These are phyloP conservation scores for Prietella phreatophila DNA, from an alignment of 2,113 vertebrate genomes.

Conservation along the genomic window DNA sequence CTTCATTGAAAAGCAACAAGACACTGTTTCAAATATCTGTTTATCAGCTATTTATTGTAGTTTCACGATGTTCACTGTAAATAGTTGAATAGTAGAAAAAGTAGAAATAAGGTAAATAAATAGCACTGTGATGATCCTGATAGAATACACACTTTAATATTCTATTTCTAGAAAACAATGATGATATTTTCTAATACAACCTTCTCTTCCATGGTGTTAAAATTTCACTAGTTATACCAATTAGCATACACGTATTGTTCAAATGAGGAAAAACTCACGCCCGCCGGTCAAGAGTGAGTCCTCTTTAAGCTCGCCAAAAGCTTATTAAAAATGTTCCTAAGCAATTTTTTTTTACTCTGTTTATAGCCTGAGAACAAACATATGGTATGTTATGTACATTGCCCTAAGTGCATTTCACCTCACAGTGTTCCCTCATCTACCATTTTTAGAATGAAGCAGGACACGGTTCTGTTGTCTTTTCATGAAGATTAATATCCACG, in stretches of 20 bases:
- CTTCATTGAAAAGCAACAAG: neutral
- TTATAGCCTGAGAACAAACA: slow-evolving; percentile 23
- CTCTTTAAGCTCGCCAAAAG: neutral
- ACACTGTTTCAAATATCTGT: too few species aligned
- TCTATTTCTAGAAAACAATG: neutral
- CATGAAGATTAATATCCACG: slow-evolving; percentile 65
- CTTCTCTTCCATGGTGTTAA: neutral
- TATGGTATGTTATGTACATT: slow-evolving; percentile 6
- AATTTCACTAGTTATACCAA: neutral
- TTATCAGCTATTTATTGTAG: too few species aligned
- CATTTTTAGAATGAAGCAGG: slow-evolving; percentile 51
- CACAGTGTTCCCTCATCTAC: slow-evolving; percentile 44
- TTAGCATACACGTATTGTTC: neutral
- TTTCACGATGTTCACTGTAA: neutral
- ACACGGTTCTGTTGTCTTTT: slow-evolving; percentile 55
- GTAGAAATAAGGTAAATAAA: neutral
- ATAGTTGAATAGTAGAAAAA: too few species aligned
- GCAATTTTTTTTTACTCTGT: neutral
- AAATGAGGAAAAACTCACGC: neutral
- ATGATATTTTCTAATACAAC: neutral
- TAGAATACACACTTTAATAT: neutral
- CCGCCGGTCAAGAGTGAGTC: neutral
- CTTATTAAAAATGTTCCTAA: neutral
- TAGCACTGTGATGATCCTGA: neutral
- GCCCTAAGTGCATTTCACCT: slow-evolving; percentile 25